Evolutionary conservation across 2,888 invertebrate species (phyloP), one percentile per base, ranked within the genome.

Genomic region (Tetranychus truncatus): DNA sequence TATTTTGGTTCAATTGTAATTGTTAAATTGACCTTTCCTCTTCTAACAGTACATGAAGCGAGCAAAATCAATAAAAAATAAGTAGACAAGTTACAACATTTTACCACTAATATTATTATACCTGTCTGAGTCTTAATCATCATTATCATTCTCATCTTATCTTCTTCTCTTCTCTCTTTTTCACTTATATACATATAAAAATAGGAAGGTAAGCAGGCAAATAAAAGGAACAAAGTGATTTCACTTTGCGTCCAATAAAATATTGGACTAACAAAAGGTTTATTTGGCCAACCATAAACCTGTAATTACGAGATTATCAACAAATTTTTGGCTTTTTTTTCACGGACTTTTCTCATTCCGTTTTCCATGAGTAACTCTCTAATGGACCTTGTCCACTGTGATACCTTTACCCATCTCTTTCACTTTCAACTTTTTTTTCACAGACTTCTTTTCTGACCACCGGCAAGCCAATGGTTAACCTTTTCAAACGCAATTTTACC

Each of bases 241-340:
- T 55, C 55, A 55, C 55, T 55, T 15, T 55, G 55, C 34, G 55
- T 55, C 55, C 9, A 55, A 55, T 15, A 55, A 55, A 55, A 55
- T 15, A 55, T 55, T 55, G 11, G 15, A 15, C 11, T 55, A 55
- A 55, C 55, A 55, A 55, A 55, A 55, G 55, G 55, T 55, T 55
- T 55, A 55, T 15, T 55, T 55, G 55, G 15, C 55, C 55, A 55
- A 55, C 55, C 55, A 55, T 55, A 55, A 55, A 55, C 55, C 55
- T 55, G 55, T 55, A 55, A 55, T 55, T 55, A 55, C 55, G 55
- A 55, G 55, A 55, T 55, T 55, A 55, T 55, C 55, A 55, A 55
- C 55, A 55, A 55, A 15, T 55, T 55, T 55, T 55, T 15, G 9
- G 15, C 6, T 15, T 55, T 55, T 9, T 15, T 55, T 24, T 55